phyloP scores from a whole-genome alignment of 2,888 invertebrate genomes.

The Epinotia nisella region DNA sequence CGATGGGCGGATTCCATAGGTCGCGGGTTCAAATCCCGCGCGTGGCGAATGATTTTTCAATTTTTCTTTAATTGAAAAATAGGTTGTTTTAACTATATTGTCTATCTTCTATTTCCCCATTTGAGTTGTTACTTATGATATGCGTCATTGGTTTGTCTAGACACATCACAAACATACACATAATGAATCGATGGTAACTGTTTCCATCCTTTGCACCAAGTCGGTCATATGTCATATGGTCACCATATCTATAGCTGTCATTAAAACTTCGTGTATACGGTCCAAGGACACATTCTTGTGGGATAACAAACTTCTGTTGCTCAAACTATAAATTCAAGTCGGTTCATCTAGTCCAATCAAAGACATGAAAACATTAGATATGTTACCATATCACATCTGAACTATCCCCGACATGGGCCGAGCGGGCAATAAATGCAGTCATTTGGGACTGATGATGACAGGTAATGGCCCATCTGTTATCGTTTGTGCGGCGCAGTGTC shows the following conservation, averaged over 20 bases:
- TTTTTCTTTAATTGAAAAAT: too few relatives aligned
- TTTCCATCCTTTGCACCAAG: not conserved
- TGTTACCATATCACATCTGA: not conserved
- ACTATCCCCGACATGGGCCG: slow-evolving; percentile 45
- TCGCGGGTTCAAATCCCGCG: too few relatives aligned
- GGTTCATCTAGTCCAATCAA: not conserved
- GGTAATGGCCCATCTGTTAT: slow-evolving; percentile 59
- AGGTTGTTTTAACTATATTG: not conserved
- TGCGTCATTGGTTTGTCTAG: not conserved
- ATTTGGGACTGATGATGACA: slow-evolving; percentile 65
- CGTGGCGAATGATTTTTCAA: too few relatives aligned
- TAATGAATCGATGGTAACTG: not conserved
- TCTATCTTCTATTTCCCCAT: too few relatives aligned
- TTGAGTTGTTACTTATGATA: too few relatives aligned
- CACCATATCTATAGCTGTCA: too few relatives aligned
- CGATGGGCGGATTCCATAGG: too few relatives aligned
- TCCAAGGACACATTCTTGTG: not conserved
- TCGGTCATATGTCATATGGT: too few relatives aligned
- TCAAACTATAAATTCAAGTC: not conserved
- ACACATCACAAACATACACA: not conserved
- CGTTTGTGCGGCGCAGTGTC: slow-evolving; percentile 51
- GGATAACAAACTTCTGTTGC: too few relatives aligned
- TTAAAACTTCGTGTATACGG: too few relatives aligned
- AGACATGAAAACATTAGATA: slow-evolving; percentile 24
- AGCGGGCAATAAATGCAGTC: slow-evolving; percentile 61